A percentile compares a stretch with the other conserved stretches of the same genome.
Conservation (phyloP, 2,888 invertebrate genomes). For the Melieria omissa region DNA sequence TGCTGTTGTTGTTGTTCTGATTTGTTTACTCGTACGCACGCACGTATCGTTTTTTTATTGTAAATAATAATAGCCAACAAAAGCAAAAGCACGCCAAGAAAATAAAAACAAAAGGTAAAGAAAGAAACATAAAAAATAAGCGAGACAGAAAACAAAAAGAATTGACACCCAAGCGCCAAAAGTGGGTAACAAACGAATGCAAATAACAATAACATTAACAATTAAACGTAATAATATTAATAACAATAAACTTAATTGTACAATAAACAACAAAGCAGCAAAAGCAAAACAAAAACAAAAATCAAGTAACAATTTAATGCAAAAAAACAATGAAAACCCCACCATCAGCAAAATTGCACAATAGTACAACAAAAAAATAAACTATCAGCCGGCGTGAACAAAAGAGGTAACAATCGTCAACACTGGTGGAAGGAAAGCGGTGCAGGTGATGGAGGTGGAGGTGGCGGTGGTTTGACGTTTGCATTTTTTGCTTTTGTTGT, state of each 20-base stretch:
- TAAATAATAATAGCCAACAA: too few relatives aligned
- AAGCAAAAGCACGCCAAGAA: too few relatives aligned
- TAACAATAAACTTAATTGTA: slow-evolving; percentile 61
- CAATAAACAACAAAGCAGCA: slow-evolving; percentile 54
- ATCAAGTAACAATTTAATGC: not conserved
- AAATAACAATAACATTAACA: slow-evolving; percentile 56
- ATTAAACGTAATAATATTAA: slow-evolving; percentile 56
- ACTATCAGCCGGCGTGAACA: too few relatives aligned
- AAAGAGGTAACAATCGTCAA: too few relatives aligned
- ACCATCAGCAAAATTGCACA: not conserved
- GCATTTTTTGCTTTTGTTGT: too few relatives aligned
- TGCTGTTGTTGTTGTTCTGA: too few relatives aligned
- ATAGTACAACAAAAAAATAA: too few relatives aligned
- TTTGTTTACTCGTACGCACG: too few relatives aligned
- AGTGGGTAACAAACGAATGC: slow-evolving; percentile 36
- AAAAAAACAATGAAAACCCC: not conserved
- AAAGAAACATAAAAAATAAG: slow-evolving; percentile 6
- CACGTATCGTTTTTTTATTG: too few relatives aligned
- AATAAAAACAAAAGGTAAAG: too few relatives aligned
- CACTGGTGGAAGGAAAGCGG: not conserved
- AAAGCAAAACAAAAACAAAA: not conserved
- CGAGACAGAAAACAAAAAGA: not conserved
- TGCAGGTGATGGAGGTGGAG: not conserved
- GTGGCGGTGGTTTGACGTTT: not conserved
- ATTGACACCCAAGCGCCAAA: not conserved